These are phyloP conservation scores for Orius laevigatus DNA, from an alignment of 1,140 invertebrate genomes.

Conservation along the genomic window DNA sequence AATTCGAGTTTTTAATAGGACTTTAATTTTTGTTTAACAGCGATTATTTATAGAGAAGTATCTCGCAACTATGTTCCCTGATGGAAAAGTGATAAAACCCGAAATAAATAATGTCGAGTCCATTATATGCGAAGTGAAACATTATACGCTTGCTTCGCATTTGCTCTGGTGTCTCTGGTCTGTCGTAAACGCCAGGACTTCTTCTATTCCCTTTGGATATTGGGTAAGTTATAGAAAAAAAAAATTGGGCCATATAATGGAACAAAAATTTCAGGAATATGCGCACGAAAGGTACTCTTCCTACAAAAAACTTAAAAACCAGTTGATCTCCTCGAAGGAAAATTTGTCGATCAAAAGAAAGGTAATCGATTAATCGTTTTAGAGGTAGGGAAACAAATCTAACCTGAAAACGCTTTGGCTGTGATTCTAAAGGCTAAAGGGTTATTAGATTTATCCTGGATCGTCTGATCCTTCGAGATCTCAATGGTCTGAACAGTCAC, in stretches of 20 bases:
- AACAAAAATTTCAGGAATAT: slow-evolving; percentile 23
- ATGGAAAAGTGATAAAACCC: slow-evolving; percentile 2
- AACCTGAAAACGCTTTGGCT: too few species aligned
- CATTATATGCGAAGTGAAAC: slow-evolving; percentile 57
- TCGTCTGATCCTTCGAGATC: too few species aligned
- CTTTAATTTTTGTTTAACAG: slow-evolving; percentile 14
- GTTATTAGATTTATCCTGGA: too few species aligned
- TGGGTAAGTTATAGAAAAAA: slow-evolving; percentile 47
- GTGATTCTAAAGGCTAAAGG: too few species aligned
- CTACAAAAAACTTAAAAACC: slow-evolving; percentile 22
- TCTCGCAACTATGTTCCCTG: background rate
- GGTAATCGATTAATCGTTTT: background rate
- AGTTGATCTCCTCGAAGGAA: slow-evolving; percentile 14
- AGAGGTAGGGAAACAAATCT: too few species aligned
- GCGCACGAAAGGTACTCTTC: slow-evolving; percentile 21
- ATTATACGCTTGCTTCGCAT: slow-evolving; percentile 76
- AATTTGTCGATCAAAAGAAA: background rate
- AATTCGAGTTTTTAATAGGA: background rate
- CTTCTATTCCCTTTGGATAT: slow-evolving; percentile 86
- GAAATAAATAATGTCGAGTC: slow-evolving; percentile 13
- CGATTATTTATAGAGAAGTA: slow-evolving; percentile 21
- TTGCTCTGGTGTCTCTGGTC: slow-evolving; percentile 88
- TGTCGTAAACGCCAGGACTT: slow-evolving; percentile 70
- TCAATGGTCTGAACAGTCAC: too few species aligned
- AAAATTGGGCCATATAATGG: background rate